A percentile compares a stretch with the other conserved stretches of the same genome.
These are phyloP conservation scores for Escarpia spicata DNA, from an alignment of 2,888 invertebrate species.

Conservation along the genomic window DNA sequence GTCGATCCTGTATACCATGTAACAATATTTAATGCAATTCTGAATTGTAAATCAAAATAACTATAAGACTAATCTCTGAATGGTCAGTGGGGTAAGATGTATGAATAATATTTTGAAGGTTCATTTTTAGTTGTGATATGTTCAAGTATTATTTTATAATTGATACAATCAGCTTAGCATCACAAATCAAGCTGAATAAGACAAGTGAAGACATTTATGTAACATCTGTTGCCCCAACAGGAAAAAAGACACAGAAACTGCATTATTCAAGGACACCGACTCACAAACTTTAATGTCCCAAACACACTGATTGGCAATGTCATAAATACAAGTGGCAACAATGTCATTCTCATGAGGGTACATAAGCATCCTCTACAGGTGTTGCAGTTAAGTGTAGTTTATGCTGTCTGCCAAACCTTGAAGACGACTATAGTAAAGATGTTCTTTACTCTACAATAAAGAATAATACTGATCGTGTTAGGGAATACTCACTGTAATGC, in stretches of 20 bases:
- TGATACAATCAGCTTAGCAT: not conserved
- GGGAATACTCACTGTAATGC: not conserved
- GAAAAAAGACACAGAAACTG: not conserved
- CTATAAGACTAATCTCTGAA: too few species aligned
- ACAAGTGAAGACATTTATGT: not conserved
- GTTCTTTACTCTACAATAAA: not conserved
- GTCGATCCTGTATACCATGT: too few species aligned
- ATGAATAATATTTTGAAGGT: too few species aligned
- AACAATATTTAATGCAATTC: too few species aligned
- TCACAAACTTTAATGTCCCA: not conserved
- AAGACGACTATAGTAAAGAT: not conserved
- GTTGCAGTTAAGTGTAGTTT: too few species aligned
- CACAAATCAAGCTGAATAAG: not conserved
- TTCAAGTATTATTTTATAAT: not conserved
- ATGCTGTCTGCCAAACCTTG: not conserved
- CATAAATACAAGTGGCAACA: not conserved
- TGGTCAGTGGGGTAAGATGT: too few species aligned
- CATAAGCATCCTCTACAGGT: not conserved
- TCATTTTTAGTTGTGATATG: too few species aligned
- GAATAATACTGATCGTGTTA: not conserved
- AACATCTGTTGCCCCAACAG: not conserved
- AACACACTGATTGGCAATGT: not conserved
- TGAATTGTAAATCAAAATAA: too few species aligned
- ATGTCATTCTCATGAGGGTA: not conserved
- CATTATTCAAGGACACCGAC: not conserved